These are phyloP conservation scores for Callochromis pleurospilus DNA, from an alignment of 2,113 vertebrate species.

Conservation along the genomic window DNA sequence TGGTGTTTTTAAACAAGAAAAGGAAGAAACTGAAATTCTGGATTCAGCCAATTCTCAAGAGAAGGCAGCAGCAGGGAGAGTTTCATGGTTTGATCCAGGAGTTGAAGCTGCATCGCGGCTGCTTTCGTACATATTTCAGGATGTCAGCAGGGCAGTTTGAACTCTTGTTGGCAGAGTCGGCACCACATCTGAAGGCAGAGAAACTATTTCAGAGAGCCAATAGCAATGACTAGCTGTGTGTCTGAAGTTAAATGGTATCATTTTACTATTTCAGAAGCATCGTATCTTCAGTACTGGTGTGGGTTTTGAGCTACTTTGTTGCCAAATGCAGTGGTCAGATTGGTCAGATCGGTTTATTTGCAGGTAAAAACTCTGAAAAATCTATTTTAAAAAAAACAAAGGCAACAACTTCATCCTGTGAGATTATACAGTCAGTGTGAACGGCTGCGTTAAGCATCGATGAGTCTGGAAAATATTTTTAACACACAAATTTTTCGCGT, in stretches of 20 bases:
- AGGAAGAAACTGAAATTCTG: background rate
- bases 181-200: background rate
- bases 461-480: background rate
- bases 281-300: background rate
- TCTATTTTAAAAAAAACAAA: accelerated
- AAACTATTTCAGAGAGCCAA: background rate
- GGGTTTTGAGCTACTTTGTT: background rate
- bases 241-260: background rate
- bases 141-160: background rate
- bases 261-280: background rate
- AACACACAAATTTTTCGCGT: background rate
- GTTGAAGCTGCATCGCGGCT: background rate
- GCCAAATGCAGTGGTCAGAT: background rate
- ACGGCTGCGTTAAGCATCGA: background rate
- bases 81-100: background rate
- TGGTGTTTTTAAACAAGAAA: background rate
- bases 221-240: background rate
- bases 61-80: background rate
- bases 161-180: background rate
- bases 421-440: background rate
- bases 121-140: background rate
- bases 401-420: background rate
- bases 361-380: background rate
- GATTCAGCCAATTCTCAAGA: background rate
- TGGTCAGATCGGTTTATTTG: background rate